These are phyloP conservation scores for Benthosema pterotum DNA, from an alignment of 2,797 vertebrate species.

Conservation along the genomic window DNA sequence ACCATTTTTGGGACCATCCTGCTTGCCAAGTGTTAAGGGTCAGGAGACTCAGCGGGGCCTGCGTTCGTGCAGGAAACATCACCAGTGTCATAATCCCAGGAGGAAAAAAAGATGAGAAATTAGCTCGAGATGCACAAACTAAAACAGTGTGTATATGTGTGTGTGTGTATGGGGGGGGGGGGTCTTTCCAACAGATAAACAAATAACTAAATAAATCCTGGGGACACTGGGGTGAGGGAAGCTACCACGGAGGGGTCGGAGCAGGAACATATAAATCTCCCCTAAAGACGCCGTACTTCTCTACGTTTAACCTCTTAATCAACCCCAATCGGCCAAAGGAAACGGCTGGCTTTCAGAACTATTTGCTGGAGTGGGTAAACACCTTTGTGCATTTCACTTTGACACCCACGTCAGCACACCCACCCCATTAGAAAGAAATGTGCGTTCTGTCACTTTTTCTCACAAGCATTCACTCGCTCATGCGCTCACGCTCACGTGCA, in stretches of 20 bases:
- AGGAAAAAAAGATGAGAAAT: constrained; percentile 71
- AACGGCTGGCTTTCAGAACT: constrained; percentile 67
- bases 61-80: constrained; percentile 67
- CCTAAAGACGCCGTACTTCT: constrained; percentile 81
- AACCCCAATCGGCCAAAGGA: constrained; percentile 82
- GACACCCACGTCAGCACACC: neutral
- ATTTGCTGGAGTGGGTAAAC: constrained; percentile 50
- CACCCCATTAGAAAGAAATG: neutral
- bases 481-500: neutral
- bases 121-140: constrained; percentile 71
- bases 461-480: neutral
- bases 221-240: constrained; percentile 77
- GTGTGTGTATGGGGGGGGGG: constrained; percentile 37
- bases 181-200: constrained; percentile 78
- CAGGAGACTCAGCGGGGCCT: constrained; percentile 70
- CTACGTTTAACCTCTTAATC: constrained; percentile 85
- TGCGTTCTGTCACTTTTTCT: neutral
- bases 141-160: constrained; percentile 40
- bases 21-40: constrained; percentile 67
- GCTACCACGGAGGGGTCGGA: constrained; percentile 77
- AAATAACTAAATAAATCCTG: constrained; percentile 86
- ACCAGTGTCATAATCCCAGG: constrained; percentile 43
- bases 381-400: constrained; percentile 20
- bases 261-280: constrained; percentile 87
- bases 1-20: constrained; percentile 62